Conservation (phyloP, 1,140 invertebrate species). For the Druon quercuslanigerum region DNA sequence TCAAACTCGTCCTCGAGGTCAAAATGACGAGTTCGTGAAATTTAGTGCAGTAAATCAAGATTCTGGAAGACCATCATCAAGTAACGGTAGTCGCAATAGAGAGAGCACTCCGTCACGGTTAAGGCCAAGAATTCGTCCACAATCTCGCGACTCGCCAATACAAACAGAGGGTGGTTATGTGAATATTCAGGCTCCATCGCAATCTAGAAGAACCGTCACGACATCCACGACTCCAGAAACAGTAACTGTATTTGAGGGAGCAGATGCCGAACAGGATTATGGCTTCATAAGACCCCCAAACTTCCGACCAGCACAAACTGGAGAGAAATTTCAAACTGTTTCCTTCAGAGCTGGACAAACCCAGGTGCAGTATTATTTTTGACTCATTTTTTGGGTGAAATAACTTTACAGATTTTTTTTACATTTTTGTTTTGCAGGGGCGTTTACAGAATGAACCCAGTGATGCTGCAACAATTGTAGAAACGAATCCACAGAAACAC, state of each 20-base stretch:
- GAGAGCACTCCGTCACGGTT: constrained; percentile 37
- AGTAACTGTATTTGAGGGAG: constrained; percentile 3
- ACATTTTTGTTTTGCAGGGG: constrained; percentile 30
- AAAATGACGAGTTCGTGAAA: constrained; percentile 71
- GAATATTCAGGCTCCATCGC: constrained; percentile 60
- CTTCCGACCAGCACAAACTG: constrained; percentile 57
- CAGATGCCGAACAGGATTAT: constrained; percentile 61
- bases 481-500: constrained; percentile 56
- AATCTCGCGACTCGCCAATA: constrained; percentile 56
- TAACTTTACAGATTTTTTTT: neutral
- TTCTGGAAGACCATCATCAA: constrained; percentile 35
- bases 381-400: too few species aligned
- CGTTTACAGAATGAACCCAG: constrained; percentile 32
- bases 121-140: constrained; percentile 54
- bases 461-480: constrained; percentile 55
- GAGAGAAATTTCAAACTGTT: constrained; percentile 49
- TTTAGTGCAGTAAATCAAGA: constrained; percentile 70
- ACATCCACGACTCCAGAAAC: constrained; percentile 37
- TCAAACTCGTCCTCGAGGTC: constrained; percentile 63
- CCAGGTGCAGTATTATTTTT: constrained; percentile 50
- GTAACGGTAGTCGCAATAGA: constrained; percentile 36
- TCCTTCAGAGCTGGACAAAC: constrained; percentile 39
- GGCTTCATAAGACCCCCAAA: constrained; percentile 68
- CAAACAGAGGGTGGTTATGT: constrained; percentile 70
- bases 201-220: constrained; percentile 46